Evolutionary conservation across 2,113 vertebrate genomes (phyloP).

Genomic region (Rutilus rutilus): DNA sequence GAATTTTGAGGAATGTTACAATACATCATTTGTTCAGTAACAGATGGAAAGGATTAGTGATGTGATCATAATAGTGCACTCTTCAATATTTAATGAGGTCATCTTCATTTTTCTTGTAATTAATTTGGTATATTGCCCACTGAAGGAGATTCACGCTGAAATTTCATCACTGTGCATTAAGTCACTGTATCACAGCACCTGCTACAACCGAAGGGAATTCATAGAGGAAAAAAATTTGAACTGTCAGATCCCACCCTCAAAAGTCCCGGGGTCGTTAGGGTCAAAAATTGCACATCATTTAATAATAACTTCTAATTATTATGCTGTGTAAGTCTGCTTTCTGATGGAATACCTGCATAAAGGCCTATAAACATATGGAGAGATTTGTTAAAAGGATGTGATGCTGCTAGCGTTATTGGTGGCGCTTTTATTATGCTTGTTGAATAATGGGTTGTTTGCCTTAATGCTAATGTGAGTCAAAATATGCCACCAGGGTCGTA

Average conservation of each 20-base stretch:
- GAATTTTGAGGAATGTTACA: slow-evolving; percentile 1
- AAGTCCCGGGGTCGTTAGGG: neutral
- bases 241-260: neutral
- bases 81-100: slow-evolving; percentile 32
- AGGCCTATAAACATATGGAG: slow-evolving; percentile 44
- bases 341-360: slow-evolving; percentile 40
- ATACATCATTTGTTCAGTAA: slow-evolving; percentile 26
- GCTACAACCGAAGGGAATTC: slow-evolving; percentile 45
- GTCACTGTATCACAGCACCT: slow-evolving; percentile 39
- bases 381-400: slow-evolving; percentile 51
- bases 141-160: slow-evolving; percentile 40
- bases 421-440: slow-evolving; percentile 47
- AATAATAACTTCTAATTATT: slow-evolving; percentile 36
- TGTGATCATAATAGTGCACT: slow-evolving; percentile 38
- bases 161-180: slow-evolving; percentile 48
- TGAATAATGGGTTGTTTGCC: slow-evolving; percentile 57
- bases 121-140: slow-evolving; percentile 39
- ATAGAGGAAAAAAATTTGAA: slow-evolving; percentile 34
- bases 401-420: slow-evolving; percentile 24
- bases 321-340: slow-evolving; percentile 34
- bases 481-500: slow-evolving; percentile 48
- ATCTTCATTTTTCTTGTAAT: slow-evolving; percentile 48
- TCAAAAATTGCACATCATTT: neutral
- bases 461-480: slow-evolving; percentile 63
- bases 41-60: slow-evolving; percentile 31